phyloP scores from a whole-genome alignment of 2,113 vertebrate genomes.

The Alethe diademata region DNA sequence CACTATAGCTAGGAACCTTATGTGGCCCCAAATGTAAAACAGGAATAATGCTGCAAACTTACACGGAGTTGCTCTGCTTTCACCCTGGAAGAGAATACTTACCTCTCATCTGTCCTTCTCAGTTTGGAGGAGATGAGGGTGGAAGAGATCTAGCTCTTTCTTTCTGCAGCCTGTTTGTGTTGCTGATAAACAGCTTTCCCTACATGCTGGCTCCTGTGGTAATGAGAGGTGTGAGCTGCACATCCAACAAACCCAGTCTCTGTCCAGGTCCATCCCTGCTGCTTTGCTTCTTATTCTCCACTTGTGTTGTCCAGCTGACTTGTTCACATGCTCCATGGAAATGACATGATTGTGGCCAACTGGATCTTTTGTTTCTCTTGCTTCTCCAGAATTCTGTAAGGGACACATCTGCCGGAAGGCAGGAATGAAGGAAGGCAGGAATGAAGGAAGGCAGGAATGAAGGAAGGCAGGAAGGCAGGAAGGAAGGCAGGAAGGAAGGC shows the following conservation, averaged over 20 bases:
- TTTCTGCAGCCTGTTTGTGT: background rate
- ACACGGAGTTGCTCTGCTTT: background rate
- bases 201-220: background rate
- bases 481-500: background rate
- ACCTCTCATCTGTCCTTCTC: background rate
- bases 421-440: too few relatives aligned
- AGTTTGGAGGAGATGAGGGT: background rate
- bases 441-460: too few relatives aligned
- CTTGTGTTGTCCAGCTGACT: background rate
- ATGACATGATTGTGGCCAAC: rapidly evolving
- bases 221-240: background rate
- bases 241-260: rapidly evolving
- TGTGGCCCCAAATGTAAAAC: background rate
- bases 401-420: background rate
- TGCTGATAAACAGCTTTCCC: background rate
- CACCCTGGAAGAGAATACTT: background rate
- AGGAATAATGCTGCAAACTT: background rate
- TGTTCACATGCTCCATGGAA: background rate
- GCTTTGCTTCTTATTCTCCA: background rate
- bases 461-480: background rate
- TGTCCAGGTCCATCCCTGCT: background rate
- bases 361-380: background rate
- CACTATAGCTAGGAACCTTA: background rate
- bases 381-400: background rate
- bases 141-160: background rate